phyloP scores from a whole-genome alignment of 2,113 vertebrate species.

The Dolichotis patagonum region DNA sequence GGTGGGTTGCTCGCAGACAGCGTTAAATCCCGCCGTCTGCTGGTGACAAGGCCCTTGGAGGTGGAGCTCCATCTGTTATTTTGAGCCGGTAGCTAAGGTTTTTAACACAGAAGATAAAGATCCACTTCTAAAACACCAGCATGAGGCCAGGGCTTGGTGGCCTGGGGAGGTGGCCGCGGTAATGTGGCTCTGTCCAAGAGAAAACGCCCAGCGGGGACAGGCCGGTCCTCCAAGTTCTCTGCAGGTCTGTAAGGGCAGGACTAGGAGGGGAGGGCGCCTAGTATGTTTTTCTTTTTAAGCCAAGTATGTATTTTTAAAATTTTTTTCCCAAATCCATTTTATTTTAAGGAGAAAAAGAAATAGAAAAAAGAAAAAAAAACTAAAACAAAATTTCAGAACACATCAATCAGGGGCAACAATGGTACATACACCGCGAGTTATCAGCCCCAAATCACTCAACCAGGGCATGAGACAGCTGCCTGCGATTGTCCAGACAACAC shows the following conservation, averaged over 20 bases:
- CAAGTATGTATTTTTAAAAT: no score
- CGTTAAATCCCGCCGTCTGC: conserved; percentile 44
- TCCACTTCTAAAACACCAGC: not conserved
- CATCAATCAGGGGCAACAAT: no score
- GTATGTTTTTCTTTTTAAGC: no score
- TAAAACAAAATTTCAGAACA: no score
- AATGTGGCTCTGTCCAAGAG: fast-evolving
- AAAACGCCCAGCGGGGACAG: not conserved
- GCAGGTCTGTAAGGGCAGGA: not conserved
- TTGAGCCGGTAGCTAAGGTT: conserved; percentile 53
- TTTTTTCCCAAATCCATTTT: no score
- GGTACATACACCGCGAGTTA: no score
- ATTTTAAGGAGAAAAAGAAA: no score
- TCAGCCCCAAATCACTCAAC: no score
- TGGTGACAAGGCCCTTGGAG: conserved; percentile 12
- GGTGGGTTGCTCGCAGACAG: conserved; percentile 65
- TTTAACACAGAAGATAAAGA: conserved; percentile 33
- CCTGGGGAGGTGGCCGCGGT: fast-evolving
- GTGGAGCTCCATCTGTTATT: conserved; percentile 46
- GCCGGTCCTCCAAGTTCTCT: not conserved
- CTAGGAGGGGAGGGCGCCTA: not conserved
- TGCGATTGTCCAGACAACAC: no score
- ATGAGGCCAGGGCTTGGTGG: no score
- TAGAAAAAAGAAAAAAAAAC: no score
- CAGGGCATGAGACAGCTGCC: no score